Conservation (phyloP, 2,888 invertebrate genomes). For the Temnothorax ravouxi region DNA sequence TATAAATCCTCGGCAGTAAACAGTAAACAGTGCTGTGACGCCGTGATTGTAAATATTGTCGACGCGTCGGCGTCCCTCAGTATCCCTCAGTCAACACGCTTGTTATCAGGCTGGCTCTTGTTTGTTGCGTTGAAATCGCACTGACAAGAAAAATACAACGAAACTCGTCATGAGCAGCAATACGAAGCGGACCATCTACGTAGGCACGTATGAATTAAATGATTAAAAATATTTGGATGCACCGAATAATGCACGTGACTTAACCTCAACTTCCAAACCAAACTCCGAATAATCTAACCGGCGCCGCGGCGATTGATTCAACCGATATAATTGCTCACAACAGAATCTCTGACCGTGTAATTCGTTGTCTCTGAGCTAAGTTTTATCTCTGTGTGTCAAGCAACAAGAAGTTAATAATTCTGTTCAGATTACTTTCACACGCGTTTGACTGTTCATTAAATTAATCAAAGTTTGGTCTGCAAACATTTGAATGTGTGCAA, state of each 20-base stretch:
- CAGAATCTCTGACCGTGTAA: neutral
- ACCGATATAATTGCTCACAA: neutral
- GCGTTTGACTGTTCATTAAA: neutral
- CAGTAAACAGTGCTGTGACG: neutral
- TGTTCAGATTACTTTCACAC: neutral
- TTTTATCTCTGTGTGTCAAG: neutral
- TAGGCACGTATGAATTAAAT: constrained; percentile 87
- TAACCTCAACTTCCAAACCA: neutral
- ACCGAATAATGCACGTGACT: neutral
- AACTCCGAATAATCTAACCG: neutral
- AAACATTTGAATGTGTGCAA: neutral
- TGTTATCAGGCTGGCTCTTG: constrained; percentile 63
- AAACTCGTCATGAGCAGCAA: constrained; percentile 87
- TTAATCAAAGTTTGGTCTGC: neutral
- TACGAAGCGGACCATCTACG: constrained; percentile 94
- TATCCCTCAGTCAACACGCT: constrained; percentile 65
- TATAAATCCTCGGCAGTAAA: constrained; percentile 19
- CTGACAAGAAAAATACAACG: neutral
- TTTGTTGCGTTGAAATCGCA: constrained; percentile 46
- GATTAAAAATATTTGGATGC: neutral
- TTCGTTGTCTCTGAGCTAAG: neutral
- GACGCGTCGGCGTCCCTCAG: constrained; percentile 55
- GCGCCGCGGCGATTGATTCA: neutral
- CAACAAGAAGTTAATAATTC: constrained; percentile 1
- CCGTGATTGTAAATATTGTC: constrained; percentile 40